Conservation (phyloP, 2,888 invertebrate genomes). For the Acanthosoma haemorrhoidale region DNA sequence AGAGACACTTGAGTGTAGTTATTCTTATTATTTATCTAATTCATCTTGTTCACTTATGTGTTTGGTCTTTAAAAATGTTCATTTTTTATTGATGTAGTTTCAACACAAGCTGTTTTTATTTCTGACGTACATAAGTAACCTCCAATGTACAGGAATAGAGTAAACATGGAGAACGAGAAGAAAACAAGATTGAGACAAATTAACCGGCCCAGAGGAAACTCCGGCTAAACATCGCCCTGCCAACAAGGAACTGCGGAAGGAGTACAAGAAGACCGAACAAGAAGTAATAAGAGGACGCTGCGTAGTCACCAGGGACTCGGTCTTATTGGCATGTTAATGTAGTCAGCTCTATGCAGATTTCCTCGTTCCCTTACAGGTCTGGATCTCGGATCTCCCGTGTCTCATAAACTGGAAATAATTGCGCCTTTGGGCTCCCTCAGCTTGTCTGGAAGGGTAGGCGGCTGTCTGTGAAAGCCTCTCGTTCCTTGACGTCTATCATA, state of each 20-base stretch:
- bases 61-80: too few species aligned
- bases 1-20: too few species aligned
- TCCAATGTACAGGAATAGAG: too few species aligned
- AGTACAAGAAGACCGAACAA: constrained; percentile 2
- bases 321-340: constrained; percentile 25
- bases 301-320: background rate
- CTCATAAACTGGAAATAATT: constrained; percentile 24
- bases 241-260: background rate
- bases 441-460: background rate
- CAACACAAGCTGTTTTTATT: too few species aligned
- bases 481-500: too few species aligned
- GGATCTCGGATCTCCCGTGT: constrained; percentile 4
- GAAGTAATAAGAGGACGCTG: constrained; percentile 9
- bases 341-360: constrained; percentile 22
- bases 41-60: too few species aligned
- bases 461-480: background rate
- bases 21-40: too few species aligned
- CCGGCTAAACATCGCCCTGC: background rate
- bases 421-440: background rate
- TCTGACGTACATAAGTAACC: too few species aligned
- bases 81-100: too few species aligned
- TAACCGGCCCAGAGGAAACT: background rate
- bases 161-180: background rate
- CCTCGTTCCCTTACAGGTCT: background rate
- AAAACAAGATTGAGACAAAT: background rate